These are phyloP conservation scores for Epsilonema sp. DNA, from an alignment of 2,888 invertebrate species.

Conservation along the genomic window DNA sequence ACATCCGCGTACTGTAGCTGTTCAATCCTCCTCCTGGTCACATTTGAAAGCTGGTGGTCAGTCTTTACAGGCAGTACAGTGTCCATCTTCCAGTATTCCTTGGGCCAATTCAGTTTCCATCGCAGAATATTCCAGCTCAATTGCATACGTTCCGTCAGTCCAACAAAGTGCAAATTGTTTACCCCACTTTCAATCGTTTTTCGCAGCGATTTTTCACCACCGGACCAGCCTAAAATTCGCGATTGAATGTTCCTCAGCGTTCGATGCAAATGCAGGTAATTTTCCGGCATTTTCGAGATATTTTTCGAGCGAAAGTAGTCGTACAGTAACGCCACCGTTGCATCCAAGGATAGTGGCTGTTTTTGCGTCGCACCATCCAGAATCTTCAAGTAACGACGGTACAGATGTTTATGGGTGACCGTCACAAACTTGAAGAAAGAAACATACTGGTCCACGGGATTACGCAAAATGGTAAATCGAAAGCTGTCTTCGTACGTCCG, in stretches of 20 bases:
- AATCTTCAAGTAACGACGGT: neutral
- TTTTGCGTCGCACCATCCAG: too few relatives aligned
- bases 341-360: too few relatives aligned
- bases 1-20: too few relatives aligned
- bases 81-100: too few relatives aligned
- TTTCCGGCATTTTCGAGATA: too few relatives aligned
- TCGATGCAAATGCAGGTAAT: too few relatives aligned
- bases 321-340: too few relatives aligned
- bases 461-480: neutral
- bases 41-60: too few relatives aligned
- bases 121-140: neutral
- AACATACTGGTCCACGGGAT: neutral
- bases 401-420: neutral
- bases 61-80: too few relatives aligned
- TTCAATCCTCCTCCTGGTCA: too few relatives aligned
- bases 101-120: neutral
- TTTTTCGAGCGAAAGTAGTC: too few relatives aligned
- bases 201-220: neutral
- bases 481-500: neutral
- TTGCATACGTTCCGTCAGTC: neutral
- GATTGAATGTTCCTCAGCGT: neutral
- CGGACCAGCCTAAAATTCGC: neutral
- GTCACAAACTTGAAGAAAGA: constrained; percentile 1
- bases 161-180: neutral
- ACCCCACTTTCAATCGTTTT: neutral